Evolutionary conservation across 2,888 invertebrate genomes (phyloP).

Genomic region (Pterobdella sp.): DNA sequence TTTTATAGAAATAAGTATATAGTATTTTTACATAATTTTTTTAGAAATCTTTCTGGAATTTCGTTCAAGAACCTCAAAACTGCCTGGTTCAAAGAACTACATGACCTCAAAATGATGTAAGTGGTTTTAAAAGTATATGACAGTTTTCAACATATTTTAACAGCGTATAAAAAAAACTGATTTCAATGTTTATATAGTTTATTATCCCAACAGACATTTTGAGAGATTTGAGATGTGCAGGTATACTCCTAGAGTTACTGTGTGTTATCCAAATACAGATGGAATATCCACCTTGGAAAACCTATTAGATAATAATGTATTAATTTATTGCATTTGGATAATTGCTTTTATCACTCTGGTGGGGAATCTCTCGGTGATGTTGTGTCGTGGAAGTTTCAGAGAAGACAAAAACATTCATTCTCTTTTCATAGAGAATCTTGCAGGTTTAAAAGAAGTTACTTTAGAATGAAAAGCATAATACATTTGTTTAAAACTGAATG

Average conservation of each 20-base stretch:
- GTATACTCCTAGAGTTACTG: constrained; percentile 32
- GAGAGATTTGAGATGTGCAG: constrained; percentile 30
- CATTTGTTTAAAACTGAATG: background rate
- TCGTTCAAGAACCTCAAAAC: background rate
- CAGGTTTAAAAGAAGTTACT: constrained; percentile 50
- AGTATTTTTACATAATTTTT: too few species aligned
- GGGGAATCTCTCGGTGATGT: constrained; percentile 35
- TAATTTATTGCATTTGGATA: constrained; percentile 34
- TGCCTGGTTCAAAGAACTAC: background rate
- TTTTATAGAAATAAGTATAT: too few species aligned
- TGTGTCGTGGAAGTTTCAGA: constrained; percentile 40
- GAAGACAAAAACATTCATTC: constrained; percentile 61
- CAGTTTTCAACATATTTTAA: background rate
- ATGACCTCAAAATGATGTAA: background rate
- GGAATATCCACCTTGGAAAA: constrained; percentile 36
- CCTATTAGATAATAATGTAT: constrained; percentile 33
- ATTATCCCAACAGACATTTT: constrained; percentile 16
- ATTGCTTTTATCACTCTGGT: constrained; percentile 33
- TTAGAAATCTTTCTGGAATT: too few species aligned
- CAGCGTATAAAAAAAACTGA: background rate
- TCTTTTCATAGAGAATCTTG: constrained; percentile 61
- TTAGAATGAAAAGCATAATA: background rate
- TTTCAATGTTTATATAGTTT: background rate
- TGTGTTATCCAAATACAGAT: constrained; percentile 34
- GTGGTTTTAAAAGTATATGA: background rate